These are phyloP conservation scores for Plodia interpunctella DNA, from an alignment of 1,140 invertebrate genomes.

Conservation along the genomic window DNA sequence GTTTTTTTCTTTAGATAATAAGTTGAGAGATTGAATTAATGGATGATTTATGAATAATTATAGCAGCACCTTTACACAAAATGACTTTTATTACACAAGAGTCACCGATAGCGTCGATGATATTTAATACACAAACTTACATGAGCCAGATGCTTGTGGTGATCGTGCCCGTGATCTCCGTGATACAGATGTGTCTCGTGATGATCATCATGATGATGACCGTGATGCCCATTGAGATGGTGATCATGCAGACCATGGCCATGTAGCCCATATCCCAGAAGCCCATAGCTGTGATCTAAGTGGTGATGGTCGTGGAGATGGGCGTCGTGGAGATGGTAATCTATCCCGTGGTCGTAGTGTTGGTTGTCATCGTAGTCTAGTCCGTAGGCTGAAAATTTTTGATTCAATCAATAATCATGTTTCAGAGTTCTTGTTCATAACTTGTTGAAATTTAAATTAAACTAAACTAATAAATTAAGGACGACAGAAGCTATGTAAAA, in stretches of 20 bases:
- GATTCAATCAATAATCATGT: no score
- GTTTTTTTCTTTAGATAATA: no score
- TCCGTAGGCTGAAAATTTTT: conserved; percentile 37
- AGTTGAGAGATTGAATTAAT: no score
- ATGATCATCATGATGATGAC: conserved; percentile 18
- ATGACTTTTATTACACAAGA: no score
- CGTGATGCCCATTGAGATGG: conserved; percentile 20
- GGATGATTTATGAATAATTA: no score
- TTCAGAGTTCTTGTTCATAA: no score
- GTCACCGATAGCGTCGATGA: neutral
- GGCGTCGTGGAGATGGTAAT: conserved; percentile 34
- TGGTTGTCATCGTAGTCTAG: conserved; percentile 46
- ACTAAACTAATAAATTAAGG: no score
- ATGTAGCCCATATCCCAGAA: conserved; percentile 30
- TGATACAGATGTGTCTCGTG: neutral
- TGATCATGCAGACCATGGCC: conserved; percentile 30
- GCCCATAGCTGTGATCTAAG: conserved; percentile 19
- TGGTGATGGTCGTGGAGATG: conserved; percentile 20
- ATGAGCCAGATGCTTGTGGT: conserved; percentile 51
- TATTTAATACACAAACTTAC: conserved; percentile 32
- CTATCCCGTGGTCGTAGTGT: conserved; percentile 41
- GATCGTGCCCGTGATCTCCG: conserved; percentile 31
- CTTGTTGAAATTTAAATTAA: no score
- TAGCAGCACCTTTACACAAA: no score
- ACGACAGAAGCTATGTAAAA: no score